Base-by-base conservation (phyloP, 2,797 vertebrate genomes). In the Acanthis flammea region DNA sequence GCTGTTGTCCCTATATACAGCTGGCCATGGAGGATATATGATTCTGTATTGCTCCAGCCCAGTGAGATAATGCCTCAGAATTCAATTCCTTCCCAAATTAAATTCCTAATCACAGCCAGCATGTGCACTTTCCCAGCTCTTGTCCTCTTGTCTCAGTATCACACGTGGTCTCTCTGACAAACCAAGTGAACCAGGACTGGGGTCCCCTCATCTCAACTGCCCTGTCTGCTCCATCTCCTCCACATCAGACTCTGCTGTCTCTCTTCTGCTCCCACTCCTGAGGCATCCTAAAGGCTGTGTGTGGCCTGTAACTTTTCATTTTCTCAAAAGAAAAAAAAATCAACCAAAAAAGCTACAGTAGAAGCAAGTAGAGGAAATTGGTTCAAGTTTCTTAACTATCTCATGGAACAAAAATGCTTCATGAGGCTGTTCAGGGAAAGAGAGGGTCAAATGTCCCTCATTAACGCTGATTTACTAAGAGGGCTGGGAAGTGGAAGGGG, bases 341-440 rank as follows among this genome's bases (percentile, higher is more conserved):
- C 19, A 31, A 47, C 8, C 0, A 19, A 82, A 94, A 94, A 77
- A 89, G 16, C 10, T 12, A 45, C 35, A 91, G 37, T 31, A 65
- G 86, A 87, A 77, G 35, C 13, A 37, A 54, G 7, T 28, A 66
- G 54, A 93, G 92, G 95, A 95, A 95, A 91, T 88, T 71, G 60
- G 47, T 86, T 74, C 78, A 60, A 87, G 81, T 92, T 92, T 70
- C 94, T 96, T 92, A 86, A 89, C 93, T 96, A 78, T 88, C 91
- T 97, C 94, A 96, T 81, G 39, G 80, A 95, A 92, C 82, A 97
- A 96, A 95, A 96, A 95, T 96, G 91, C n/a, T 91, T 84, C 90
- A 57, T 90, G 58, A 82, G 80, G 86, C 86, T 88, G 85, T 10
- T 91, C 28, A 75, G 78, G 72, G 92, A 86, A 87, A 89, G 78